phyloP scores from a whole-genome alignment of 2,797 vertebrate genomes.

The Glossophaga mutica region DNA sequence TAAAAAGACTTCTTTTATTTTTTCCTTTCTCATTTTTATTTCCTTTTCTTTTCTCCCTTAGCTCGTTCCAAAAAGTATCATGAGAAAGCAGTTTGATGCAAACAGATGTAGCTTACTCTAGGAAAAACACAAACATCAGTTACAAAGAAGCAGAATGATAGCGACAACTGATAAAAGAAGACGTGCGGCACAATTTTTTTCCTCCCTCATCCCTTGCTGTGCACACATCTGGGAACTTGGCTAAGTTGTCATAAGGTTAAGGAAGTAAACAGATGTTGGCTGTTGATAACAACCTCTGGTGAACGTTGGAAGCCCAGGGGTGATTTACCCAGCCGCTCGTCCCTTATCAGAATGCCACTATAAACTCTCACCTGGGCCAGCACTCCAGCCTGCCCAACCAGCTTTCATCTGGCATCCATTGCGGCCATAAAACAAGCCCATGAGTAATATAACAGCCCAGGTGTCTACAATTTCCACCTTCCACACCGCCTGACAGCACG shows the following conservation, averaged over 20 bases:
- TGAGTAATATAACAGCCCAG: conserved; percentile 69
- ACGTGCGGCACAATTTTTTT: neutral
- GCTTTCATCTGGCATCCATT: conserved; percentile 71
- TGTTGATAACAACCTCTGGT: conserved; percentile 30
- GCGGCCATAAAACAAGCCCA: conserved; percentile 63
- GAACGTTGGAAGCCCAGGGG: neutral
- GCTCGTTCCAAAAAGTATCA: neutral
- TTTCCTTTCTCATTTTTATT: neutral
- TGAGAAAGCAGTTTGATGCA: neutral
- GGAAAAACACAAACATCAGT: neutral
- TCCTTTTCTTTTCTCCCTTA: neutral
- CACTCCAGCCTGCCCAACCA: conserved; percentile 37
- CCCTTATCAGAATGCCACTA: conserved; percentile 38
- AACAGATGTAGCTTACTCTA: neutral
- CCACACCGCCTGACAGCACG: conserved; percentile 29
- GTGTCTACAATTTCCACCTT: conserved; percentile 71
- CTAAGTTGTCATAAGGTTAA: neutral
- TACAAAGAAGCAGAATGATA: neutral
- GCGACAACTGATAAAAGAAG: neutral
- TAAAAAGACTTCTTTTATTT: neutral
- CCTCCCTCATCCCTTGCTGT: neutral
- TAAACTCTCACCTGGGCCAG: conserved; percentile 55
- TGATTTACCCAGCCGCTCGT: conserved; percentile 34
- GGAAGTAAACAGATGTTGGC: conserved; percentile 33
- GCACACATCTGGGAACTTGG: neutral